Percentiles rank a stretch among this genome's conserved stretches.
Evolutionary conservation across 2,888 invertebrate species (phyloP).

Genomic region (Drosophila tanythrix): DNA sequence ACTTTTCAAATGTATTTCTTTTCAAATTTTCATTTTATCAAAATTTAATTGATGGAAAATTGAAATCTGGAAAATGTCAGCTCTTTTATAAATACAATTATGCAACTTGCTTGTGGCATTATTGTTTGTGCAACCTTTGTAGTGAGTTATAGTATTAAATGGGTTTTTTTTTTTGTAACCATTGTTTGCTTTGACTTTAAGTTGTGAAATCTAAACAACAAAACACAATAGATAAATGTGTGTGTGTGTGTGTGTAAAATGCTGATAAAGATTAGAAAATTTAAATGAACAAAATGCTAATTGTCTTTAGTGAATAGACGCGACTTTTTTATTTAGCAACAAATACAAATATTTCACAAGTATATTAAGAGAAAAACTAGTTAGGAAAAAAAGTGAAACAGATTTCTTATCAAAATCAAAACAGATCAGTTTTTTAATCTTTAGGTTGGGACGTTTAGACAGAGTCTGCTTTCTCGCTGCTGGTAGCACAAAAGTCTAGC

Average conservation of each 20-base stretch:
- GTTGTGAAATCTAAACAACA: not conserved
- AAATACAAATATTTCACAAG: not conserved
- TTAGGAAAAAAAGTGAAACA: not conserved
- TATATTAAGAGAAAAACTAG: not conserved
- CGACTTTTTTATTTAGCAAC: not conserved
- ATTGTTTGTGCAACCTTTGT: not conserved
- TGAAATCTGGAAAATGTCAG: not conserved
- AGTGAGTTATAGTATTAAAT: not conserved
- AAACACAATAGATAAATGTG: not conserved
- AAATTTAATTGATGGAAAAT: no score
- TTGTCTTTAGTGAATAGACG: not conserved
- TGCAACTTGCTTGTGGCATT: not conserved
- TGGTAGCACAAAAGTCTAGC: constrained; percentile 1
- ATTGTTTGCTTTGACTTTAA: not conserved
- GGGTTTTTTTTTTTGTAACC: not conserved
- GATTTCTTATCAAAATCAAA: not conserved
- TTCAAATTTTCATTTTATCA: no score
- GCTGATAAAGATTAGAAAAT: not conserved
- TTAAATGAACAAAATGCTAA: not conserved
- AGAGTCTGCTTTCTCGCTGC: not conserved
- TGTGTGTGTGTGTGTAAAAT: not conserved
- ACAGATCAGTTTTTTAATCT: not conserved
- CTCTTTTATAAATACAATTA: not conserved
- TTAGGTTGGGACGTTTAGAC: not conserved
- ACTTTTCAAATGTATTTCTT: not conserved